A percentile compares a stretch with the other conserved stretches of the same genome.
Conservation (phyloP, 2,888 invertebrate genomes). For the Eledona agricola region DNA sequence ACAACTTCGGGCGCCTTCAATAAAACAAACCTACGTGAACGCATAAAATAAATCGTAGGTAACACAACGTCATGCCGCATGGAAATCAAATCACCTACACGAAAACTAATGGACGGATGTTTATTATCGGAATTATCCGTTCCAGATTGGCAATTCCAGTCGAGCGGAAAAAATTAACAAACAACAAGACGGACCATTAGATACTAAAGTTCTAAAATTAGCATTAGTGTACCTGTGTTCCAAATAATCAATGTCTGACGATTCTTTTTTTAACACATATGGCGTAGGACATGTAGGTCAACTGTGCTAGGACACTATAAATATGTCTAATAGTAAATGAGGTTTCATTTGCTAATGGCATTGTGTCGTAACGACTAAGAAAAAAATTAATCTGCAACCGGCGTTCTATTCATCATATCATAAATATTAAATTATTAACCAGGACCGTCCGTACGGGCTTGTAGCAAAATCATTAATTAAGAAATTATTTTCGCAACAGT, state of each 20-base stretch:
- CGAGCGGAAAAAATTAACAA: background rate
- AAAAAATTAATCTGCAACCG: constrained; percentile 1
- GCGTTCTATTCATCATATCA: background rate
- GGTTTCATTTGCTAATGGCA: constrained; percentile 21
- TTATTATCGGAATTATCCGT: constrained; percentile 1
- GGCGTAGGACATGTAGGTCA: constrained; percentile 40
- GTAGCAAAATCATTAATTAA: too few species aligned
- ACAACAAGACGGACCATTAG: constrained; percentile 3
- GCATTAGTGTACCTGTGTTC: constrained; percentile 36
- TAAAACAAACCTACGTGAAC: constrained; percentile 16
- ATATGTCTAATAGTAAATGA: constrained; percentile 31
- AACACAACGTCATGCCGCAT: constrained; percentile 16
- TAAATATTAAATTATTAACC: too few species aligned
- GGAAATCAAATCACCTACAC: constrained; percentile 19
- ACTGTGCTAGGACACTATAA: constrained; percentile 31
- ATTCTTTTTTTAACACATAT: constrained; percentile 42
- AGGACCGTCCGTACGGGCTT: too few species aligned
- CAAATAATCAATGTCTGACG: constrained; percentile 39
- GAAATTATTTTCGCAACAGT: too few species aligned
- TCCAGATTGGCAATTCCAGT: background rate
- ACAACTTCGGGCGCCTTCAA: constrained; percentile 3
- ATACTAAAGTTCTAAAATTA: constrained; percentile 12
- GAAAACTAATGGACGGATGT: constrained; percentile 14
- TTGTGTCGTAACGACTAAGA: constrained; percentile 6
- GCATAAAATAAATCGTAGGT: constrained; percentile 12